Evolutionary conservation across 92 coral and sea anemone genomes (phyloP).

Genomic region (Parazoanthus atlanticus): DNA sequence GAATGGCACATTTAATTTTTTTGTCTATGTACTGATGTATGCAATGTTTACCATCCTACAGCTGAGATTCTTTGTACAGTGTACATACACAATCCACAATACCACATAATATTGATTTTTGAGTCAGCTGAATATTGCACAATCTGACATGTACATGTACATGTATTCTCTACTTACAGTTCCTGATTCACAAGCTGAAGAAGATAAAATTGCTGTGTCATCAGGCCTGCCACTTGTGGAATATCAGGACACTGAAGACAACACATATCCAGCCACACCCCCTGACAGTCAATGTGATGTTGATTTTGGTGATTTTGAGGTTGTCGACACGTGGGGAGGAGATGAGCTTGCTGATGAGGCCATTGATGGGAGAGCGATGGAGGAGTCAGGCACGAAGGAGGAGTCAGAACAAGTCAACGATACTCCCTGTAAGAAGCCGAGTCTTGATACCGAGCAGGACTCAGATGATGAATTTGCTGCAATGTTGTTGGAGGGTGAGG

Average conservation of each 20-base stretch:
- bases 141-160: background rate
- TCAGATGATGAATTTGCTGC: conserved; percentile 97
- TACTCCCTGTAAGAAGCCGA: conserved; percentile 47
- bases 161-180: background rate
- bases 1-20: no score
- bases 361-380: conserved; percentile 45
- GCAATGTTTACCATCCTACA: no score
- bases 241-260: conserved; percentile 21
- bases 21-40: no score
- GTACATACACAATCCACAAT: no score
- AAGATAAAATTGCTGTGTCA: conserved; percentile 35
- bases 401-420: conserved; percentile 17
- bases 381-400: conserved; percentile 1
- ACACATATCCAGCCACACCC: conserved; percentile 18
- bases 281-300: conserved; percentile 14
- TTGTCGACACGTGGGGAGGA: conserved; percentile 12
- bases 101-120: no score
- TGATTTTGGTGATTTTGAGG: conserved; percentile 25
- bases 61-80: no score
- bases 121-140: background rate
- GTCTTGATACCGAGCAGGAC: conserved; percentile 57
- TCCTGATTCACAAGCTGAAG: conserved; percentile 46
- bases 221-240: conserved; percentile 27
- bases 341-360: conserved; percentile 13
- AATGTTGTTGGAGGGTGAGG: conserved; percentile 87